Conservation (phyloP, 2,797 vertebrate genomes). For the Schizopygopsis malacanthus region DNA sequence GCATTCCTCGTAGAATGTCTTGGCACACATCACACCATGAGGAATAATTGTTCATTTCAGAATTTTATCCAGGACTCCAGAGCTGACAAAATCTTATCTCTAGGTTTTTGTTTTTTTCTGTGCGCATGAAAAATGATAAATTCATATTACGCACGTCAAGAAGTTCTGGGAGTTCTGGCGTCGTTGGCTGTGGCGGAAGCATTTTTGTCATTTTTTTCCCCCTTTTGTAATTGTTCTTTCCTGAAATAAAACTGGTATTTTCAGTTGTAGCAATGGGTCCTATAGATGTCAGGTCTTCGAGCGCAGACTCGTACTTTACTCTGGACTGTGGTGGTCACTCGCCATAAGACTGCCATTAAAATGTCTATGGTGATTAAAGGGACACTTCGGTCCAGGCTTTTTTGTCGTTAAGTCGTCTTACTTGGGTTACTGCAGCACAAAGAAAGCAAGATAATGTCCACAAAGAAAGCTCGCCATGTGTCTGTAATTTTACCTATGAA, state of each 20-base stretch:
- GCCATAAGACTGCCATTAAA: constrained; percentile 55
- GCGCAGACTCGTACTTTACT: constrained; percentile 47
- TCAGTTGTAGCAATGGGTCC: constrained; percentile 33
- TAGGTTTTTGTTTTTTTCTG: neutral
- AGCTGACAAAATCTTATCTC: constrained; percentile 24
- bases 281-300: constrained; percentile 51
- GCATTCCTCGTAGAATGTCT: constrained; percentile 4
- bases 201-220: constrained; percentile 8
- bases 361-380: constrained; percentile 60
- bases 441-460: constrained; percentile 49
- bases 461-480: constrained; percentile 44
- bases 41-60: neutral
- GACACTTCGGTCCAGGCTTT: constrained; percentile 53
- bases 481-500: constrained; percentile 31
- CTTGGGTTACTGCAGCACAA: constrained; percentile 54
- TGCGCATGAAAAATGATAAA: neutral
- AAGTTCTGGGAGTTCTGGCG: constrained; percentile 26
- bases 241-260: constrained; percentile 9
- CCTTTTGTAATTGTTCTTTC: constrained; percentile 5
- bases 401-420: constrained; percentile 61
- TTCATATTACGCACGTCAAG: neutral
- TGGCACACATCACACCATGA: constrained; percentile 18
- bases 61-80: constrained; percentile 8
- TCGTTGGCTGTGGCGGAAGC: constrained; percentile 25
- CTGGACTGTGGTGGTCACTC: constrained; percentile 47